Evolutionary conservation across 2,113 vertebrate genomes (phyloP).

Genomic region (Carassius auratus): DNA sequence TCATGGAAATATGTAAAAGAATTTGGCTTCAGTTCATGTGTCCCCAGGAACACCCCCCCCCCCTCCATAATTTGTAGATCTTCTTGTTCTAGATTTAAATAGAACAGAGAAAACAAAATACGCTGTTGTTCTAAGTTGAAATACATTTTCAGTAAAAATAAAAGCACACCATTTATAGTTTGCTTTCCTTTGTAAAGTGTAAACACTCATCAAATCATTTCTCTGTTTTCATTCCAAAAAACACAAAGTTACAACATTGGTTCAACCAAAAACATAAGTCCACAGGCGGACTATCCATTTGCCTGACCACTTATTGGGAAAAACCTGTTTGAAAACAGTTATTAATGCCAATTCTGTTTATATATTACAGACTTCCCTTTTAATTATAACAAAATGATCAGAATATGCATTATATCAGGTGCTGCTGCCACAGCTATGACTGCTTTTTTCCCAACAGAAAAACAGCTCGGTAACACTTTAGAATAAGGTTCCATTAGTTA

Average conservation of each 20-base stretch:
- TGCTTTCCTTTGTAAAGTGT: not conserved
- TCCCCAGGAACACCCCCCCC: not conserved
- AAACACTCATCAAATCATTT: not conserved
- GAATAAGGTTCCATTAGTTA: no score
- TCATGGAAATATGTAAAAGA: not conserved
- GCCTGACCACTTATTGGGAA: not conserved
- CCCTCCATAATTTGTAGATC: not conserved
- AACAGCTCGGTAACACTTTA: no score
- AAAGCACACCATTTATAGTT: not conserved
- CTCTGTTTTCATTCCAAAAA: not conserved
- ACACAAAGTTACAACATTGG: not conserved
- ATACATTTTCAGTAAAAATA: not conserved
- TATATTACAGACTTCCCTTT: not conserved
- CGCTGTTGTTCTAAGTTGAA: not conserved
- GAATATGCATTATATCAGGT: not conserved
- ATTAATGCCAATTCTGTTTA: not conserved
- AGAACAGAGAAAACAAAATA: not conserved
- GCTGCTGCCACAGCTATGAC: not conserved
- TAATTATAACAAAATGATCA: not conserved
- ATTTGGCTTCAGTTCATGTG: constrained; percentile 2
- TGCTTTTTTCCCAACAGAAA: not conserved
- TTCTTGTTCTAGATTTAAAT: not conserved
- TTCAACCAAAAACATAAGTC: not conserved
- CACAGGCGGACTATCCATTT: not conserved
- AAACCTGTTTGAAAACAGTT: not conserved